phyloP scores from a whole-genome alignment of 2,888 invertebrate genomes.

The Glaucopsyche alexis region DNA sequence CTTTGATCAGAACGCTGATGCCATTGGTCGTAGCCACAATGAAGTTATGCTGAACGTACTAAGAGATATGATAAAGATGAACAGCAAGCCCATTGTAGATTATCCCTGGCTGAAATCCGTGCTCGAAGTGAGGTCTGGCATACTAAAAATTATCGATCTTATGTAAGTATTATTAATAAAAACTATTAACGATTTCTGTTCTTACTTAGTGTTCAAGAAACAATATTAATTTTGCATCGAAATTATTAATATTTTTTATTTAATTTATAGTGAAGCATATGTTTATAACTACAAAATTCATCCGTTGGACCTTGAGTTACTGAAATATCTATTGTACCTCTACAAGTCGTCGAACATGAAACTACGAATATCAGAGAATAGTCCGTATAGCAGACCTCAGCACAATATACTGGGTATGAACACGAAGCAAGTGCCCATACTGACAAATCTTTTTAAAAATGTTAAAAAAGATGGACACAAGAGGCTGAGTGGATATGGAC shows the following conservation, averaged over 20 bases:
- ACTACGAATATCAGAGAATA: background rate
- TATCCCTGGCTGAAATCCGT: constrained; percentile 63
- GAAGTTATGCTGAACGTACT: constrained; percentile 48
- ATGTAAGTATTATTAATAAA: constrained; percentile 50
- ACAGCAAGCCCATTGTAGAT: constrained; percentile 47
- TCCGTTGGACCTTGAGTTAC: constrained; percentile 51
- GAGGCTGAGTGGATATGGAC: constrained; percentile 29
- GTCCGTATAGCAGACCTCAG: background rate
- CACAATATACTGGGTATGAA: background rate
- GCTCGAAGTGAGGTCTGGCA: constrained; percentile 54
- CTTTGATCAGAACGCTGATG: background rate
- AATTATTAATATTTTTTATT: too few species aligned
- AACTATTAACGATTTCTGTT: too few species aligned
- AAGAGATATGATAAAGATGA: constrained; percentile 50
- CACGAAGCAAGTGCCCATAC: background rate
- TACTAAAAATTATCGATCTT: constrained; percentile 51
- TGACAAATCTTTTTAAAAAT: background rate
- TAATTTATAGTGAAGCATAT: constrained; percentile 43
- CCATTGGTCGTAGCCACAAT: background rate
- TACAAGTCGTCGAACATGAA: constrained; percentile 39
- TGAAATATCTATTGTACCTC: constrained; percentile 52
- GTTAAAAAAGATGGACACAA: constrained; percentile 34
- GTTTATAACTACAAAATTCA: constrained; percentile 41
- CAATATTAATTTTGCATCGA: too few species aligned
- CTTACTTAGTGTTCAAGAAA: too few species aligned